Percentiles rank a stretch among this genome's conserved stretches.
Evolutionary conservation across 2,113 vertebrate species (phyloP).

Genomic region (Enhydra lutris): DNA sequence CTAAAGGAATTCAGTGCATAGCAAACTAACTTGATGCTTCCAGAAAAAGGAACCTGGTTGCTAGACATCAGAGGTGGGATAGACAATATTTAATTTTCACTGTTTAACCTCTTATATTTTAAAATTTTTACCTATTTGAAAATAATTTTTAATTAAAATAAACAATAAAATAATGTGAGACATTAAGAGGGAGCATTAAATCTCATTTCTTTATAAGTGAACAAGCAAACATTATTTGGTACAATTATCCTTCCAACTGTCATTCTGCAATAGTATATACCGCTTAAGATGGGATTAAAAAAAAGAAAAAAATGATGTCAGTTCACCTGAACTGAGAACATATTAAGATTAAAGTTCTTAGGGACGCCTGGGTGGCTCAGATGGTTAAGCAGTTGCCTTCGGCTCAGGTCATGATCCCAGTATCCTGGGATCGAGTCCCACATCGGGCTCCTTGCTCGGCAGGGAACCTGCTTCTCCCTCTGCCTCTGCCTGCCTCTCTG

Average conservation of each 20-base stretch:
- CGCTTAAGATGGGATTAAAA: background rate
- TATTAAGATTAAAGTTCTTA: background rate
- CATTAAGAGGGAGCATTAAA: background rate
- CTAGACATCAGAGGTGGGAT: background rate
- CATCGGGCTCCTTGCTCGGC: too few species aligned
- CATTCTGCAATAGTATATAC: background rate
- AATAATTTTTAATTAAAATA: background rate
- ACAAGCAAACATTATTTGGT: background rate
- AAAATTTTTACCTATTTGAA: background rate
- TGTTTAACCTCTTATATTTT: background rate
- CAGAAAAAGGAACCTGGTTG: background rate
- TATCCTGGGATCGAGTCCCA: too few species aligned
- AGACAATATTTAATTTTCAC: background rate
- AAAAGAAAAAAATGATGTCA: background rate
- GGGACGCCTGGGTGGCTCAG: too few species aligned
- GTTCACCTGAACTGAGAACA: background rate
- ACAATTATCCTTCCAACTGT: background rate
- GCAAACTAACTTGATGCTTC: background rate
- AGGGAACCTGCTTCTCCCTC: too few species aligned
- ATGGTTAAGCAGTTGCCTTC: too few species aligned
- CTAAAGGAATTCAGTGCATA: background rate
- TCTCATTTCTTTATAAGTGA: background rate
- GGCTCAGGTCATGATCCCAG: too few species aligned
- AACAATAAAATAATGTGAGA: conserved; percentile 12
- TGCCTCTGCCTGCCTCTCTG: too few species aligned